Conservation (phyloP, 2,797 vertebrate species). For the Dicrostonyx torquatus region DNA sequence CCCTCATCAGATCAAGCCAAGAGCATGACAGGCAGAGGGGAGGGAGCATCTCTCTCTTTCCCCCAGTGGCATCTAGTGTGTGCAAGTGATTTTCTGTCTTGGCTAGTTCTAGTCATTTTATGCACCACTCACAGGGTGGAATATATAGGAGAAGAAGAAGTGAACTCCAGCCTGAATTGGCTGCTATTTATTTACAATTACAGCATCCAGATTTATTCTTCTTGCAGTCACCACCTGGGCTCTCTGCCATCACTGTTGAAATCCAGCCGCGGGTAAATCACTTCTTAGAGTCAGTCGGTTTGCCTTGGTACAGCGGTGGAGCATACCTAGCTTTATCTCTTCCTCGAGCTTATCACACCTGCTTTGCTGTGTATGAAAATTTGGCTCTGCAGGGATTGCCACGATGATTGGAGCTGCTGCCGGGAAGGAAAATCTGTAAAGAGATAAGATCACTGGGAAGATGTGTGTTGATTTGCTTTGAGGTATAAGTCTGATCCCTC, state of each 20-base stretch:
- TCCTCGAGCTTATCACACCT: conserved; percentile 59
- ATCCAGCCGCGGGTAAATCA: conserved; percentile 47
- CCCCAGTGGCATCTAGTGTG: not conserved
- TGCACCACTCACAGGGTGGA: not conserved
- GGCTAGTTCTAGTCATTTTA: not conserved
- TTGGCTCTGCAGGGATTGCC: conserved; percentile 51
- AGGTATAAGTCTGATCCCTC: conserved; percentile 50
- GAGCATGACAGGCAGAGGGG: not conserved
- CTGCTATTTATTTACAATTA: not conserved
- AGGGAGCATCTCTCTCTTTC: not conserved
- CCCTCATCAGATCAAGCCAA: not conserved
- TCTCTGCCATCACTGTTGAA: conserved; percentile 12
- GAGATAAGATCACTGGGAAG: conserved; percentile 56
- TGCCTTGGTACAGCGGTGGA: conserved; percentile 32
- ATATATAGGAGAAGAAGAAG: not conserved
- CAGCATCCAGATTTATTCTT: not conserved
- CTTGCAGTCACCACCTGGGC: not conserved
- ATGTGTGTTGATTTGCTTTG: conserved; percentile 49
- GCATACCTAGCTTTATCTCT: conserved; percentile 44
- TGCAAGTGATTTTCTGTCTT: not conserved
- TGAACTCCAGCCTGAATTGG: not conserved
- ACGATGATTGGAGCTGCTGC: conserved; percentile 41
- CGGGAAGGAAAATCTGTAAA: conserved; percentile 33
- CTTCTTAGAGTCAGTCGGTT: conserved; percentile 7
- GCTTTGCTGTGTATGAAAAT: conserved; percentile 62